These are phyloP conservation scores for Drosophila nannoptera DNA, from an alignment of 1,140 invertebrate species.

Conservation along the genomic window DNA sequence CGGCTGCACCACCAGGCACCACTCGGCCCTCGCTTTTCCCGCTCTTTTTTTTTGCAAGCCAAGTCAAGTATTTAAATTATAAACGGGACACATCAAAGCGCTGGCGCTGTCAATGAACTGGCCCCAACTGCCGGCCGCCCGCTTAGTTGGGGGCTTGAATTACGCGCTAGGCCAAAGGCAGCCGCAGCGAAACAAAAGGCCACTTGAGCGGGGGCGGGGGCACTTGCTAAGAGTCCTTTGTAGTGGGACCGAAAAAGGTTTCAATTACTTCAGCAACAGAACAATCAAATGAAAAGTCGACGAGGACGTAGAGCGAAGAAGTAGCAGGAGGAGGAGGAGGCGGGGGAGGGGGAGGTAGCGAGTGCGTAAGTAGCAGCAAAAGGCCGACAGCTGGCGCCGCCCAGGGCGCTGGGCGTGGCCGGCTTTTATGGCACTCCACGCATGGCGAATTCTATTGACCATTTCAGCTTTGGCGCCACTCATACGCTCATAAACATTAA, in stretches of 20 bases:
- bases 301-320: too few species aligned
- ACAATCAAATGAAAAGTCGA: slow-evolving; percentile 11
- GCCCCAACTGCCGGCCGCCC: slow-evolving; percentile 1
- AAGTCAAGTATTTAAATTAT: slow-evolving; percentile 72
- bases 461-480: slow-evolving; percentile 31
- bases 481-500: slow-evolving; percentile 36
- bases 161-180: slow-evolving; percentile 55
- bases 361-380: neutral
- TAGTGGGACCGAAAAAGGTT: slow-evolving; percentile 68
- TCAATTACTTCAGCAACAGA: slow-evolving; percentile 51
- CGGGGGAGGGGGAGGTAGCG: too few species aligned
- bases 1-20: neutral
- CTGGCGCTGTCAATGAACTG: slow-evolving; percentile 42
- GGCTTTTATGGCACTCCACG: slow-evolving; percentile 4
- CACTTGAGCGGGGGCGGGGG: slow-evolving; percentile 16
- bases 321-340: too few species aligned
- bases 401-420: neutral
- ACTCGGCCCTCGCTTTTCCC: neutral
- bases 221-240: slow-evolving; percentile 53
- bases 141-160: slow-evolving; percentile 50
- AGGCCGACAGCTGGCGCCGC: neutral
- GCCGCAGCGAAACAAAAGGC: slow-evolving; percentile 19
- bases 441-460: slow-evolving; percentile 43
- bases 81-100: slow-evolving; percentile 58
- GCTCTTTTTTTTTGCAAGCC: slow-evolving; percentile 18